Conservation (phyloP, 2,888 invertebrate genomes). For the Aphidoletes aphidimyza region DNA sequence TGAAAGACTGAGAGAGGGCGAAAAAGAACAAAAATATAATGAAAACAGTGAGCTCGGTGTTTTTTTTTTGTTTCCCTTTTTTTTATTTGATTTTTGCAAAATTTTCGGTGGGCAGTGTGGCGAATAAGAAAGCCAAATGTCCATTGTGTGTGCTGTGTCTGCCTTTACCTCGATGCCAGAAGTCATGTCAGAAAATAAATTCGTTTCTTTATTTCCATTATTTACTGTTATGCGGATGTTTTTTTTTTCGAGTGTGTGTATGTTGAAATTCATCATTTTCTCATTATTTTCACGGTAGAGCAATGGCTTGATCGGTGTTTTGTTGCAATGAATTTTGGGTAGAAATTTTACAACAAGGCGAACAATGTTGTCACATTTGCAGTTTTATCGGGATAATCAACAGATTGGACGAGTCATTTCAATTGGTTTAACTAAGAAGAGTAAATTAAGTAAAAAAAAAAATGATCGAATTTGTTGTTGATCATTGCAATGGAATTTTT, state of each 20-base stretch:
- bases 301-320: neutral
- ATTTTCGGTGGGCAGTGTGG: neutral
- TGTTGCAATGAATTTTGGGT: neutral
- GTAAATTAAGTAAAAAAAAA: too few relatives aligned
- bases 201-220: conserved; percentile 41
- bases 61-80: neutral
- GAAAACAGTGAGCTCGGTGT: neutral
- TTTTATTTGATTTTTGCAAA: conserved; percentile 41
- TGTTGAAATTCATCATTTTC: neutral
- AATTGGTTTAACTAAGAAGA: too few relatives aligned
- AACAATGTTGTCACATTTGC: neutral
- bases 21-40: neutral
- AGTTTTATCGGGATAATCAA: too few relatives aligned
- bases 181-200: conserved; percentile 47
- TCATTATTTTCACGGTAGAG: conserved; percentile 5
- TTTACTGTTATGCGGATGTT: conserved; percentile 15
- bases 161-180: conserved; percentile 4
- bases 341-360: neutral
- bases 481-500: too few relatives aligned
- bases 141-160: conserved; percentile 41
- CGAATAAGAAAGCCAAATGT: conserved; percentile 21
- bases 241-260: neutral
- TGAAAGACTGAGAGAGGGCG: neutral
- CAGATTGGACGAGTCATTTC: too few relatives aligned
- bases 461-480: too few relatives aligned